These are phyloP conservation scores for Caenorhabditis sinica DNA, from an alignment of 2,888 invertebrate species.

Conservation along the genomic window DNA sequence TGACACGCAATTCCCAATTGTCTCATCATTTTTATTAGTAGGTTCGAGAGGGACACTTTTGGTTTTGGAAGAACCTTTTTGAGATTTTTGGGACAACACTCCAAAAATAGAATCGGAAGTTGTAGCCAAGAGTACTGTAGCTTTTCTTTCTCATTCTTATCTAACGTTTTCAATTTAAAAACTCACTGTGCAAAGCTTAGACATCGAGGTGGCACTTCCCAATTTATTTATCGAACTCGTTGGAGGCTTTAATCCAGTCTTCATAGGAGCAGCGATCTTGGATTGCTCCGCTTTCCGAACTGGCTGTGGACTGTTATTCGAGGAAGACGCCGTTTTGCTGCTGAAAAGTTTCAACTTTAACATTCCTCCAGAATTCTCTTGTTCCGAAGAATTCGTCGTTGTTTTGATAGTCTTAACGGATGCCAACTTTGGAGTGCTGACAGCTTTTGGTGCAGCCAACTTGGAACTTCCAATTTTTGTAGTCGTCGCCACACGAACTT, in stretches of 20 bases:
- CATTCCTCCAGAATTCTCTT: slow-evolving; percentile 40
- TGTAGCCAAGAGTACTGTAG: background rate
- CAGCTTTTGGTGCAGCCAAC: slow-evolving; percentile 50
- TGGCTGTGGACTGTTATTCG: slow-evolving; percentile 28
- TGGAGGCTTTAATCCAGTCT: slow-evolving; percentile 51
- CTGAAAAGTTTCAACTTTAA: slow-evolving; percentile 62
- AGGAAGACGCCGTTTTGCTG: slow-evolving; percentile 21
- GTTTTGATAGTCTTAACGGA: slow-evolving; percentile 49
- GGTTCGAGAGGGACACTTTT: slow-evolving; percentile 32
- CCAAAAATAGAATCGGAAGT: slow-evolving; percentile 11
- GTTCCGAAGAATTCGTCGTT: background rate
- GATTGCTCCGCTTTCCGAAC: slow-evolving; percentile 40
- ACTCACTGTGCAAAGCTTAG: slow-evolving; percentile 47
- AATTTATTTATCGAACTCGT: slow-evolving; percentile 41
- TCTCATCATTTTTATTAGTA: slow-evolving; percentile 62
- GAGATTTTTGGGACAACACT: background rate
- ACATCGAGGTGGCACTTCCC: slow-evolving; percentile 54
- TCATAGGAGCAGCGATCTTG: slow-evolving; percentile 39
- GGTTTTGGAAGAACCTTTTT: slow-evolving; percentile 25
- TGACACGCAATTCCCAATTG: slow-evolving; percentile 59
- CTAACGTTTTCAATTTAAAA: slow-evolving; percentile 5
- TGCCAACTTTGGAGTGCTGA: slow-evolving; percentile 48
- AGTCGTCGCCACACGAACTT: slow-evolving; percentile 51
- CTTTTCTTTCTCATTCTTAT: too few relatives aligned
- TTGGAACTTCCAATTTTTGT: slow-evolving; percentile 48